These are phyloP conservation scores for Dromiciops gliroides DNA, from an alignment of 2,113 vertebrate genomes.

Conservation along the genomic window DNA sequence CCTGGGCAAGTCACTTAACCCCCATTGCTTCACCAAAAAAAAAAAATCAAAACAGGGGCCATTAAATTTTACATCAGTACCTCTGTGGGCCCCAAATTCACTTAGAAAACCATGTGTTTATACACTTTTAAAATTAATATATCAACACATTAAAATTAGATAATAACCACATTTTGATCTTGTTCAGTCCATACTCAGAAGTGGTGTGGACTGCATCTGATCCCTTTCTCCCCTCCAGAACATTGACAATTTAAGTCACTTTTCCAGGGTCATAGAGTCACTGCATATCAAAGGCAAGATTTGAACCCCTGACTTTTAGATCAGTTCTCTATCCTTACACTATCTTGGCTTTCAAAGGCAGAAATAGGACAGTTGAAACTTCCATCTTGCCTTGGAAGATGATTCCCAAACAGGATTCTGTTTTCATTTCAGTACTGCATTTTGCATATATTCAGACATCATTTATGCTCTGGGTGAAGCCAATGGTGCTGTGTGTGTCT, in stretches of 20 bases:
- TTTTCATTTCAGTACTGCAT: background rate
- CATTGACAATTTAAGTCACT: background rate
- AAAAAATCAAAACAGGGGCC: no score
- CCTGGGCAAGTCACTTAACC: no score
- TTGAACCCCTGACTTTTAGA: background rate
- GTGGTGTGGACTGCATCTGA: background rate
- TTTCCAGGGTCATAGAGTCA: background rate
- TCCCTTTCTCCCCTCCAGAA: background rate
- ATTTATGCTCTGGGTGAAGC: background rate
- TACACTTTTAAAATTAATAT: background rate
- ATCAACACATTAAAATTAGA: background rate
- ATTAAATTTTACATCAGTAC: background rate
- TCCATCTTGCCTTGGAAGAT: conserved; percentile 5
- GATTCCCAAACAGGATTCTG: conserved; percentile 12
- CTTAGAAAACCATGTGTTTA: background rate
- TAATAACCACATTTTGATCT: background rate
- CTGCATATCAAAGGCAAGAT: background rate
- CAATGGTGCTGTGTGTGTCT: background rate
- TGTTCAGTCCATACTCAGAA: background rate
- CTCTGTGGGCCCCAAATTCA: background rate
- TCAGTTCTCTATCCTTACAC: background rate
- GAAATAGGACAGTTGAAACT: background rate
- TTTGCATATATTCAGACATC: background rate
- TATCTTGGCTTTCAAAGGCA: background rate
- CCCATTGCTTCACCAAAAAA: no score